Conservation (phyloP, 2,888 invertebrate genomes). For the Cremastinae sp. region DNA sequence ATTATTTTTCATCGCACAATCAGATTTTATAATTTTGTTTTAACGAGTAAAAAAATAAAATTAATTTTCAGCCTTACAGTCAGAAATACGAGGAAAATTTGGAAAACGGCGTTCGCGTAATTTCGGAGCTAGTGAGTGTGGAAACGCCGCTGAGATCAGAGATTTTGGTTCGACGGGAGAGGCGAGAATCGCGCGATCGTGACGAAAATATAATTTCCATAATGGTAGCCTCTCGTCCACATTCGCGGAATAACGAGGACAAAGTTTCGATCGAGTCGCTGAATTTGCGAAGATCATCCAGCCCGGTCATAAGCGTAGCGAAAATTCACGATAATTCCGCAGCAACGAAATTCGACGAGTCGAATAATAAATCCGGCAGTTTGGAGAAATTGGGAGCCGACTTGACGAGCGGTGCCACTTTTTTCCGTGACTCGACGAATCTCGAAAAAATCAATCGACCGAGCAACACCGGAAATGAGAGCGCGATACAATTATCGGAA, state of each 20-base stretch:
- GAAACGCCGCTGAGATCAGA: conserved; percentile 34
- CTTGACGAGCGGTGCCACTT: conserved; percentile 5
- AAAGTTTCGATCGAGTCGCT: conserved; percentile 54
- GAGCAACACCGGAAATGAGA: conserved; percentile 47
- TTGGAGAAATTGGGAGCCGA: conserved; percentile 2
- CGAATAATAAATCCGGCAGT: conserved; percentile 20
- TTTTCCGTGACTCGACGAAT: conserved; percentile 57
- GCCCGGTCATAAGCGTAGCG: conserved; percentile 22
- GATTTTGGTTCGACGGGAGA: conserved; percentile 22
- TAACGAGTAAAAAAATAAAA: no score
- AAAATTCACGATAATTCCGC: not conserved
- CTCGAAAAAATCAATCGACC: conserved; percentile 52
- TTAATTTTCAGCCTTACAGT: conserved; percentile 53
- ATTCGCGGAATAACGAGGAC: conserved; percentile 63
- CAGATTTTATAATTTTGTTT: no score
- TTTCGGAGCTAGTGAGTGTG: conserved; percentile 28
- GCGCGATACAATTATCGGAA: conserved; percentile 27
- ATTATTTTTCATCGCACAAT: no score
- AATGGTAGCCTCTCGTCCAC: conserved; percentile 67
- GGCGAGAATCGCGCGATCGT: conserved; percentile 26
- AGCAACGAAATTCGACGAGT: conserved; percentile 3
- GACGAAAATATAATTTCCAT: conserved; percentile 61
- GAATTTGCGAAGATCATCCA: conserved; percentile 46
- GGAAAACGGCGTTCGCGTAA: conserved; percentile 40
- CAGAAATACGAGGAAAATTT: conserved; percentile 52